Percentiles rank a stretch among this genome's conserved stretches.
These are phyloP conservation scores for Agonopterix heracliana DNA, from an alignment of 2,888 invertebrate species.

Conservation along the genomic window DNA sequence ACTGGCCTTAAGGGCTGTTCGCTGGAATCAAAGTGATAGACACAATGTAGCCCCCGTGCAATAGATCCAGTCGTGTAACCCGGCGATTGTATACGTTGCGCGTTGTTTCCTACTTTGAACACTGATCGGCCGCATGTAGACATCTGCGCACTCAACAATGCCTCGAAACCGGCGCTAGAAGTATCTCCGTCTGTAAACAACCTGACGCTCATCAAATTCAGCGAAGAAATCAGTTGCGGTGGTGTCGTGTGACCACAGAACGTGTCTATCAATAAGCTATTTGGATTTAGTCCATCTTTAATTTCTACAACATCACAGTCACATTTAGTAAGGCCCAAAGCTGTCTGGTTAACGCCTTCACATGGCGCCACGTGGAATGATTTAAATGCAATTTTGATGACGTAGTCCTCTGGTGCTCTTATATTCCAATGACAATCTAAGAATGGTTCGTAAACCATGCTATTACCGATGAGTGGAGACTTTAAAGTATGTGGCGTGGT, in stretches of 20 bases:
- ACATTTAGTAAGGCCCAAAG: slow-evolving; percentile 68
- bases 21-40: slow-evolving; percentile 35
- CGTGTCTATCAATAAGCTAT: slow-evolving; percentile 78
- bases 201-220: slow-evolving; percentile 78
- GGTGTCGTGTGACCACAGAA: slow-evolving; percentile 82
- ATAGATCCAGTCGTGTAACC: slow-evolving; percentile 41
- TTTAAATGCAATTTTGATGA: slow-evolving; percentile 77
- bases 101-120: slow-evolving; percentile 23
- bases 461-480: slow-evolving; percentile 43
- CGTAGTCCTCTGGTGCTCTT: slow-evolving; percentile 73
- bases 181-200: slow-evolving; percentile 79
- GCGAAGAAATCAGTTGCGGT: slow-evolving; percentile 73
- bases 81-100: slow-evolving; percentile 45
- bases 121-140: slow-evolving; percentile 48
- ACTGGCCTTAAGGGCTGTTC: slow-evolving; percentile 20
- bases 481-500: slow-evolving; percentile 49
- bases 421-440: slow-evolving; percentile 88
- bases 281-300: slow-evolving; percentile 81
- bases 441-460: slow-evolving; percentile 75
- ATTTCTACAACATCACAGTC: slow-evolving; percentile 84
- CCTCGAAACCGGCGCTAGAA: slow-evolving; percentile 79
- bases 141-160: slow-evolving; percentile 66
- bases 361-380: slow-evolving; percentile 73
- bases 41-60: slow-evolving; percentile 51
- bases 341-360: slow-evolving; percentile 50